Percentiles rank a stretch among this genome's conserved stretches.
Evolutionary conservation across 53 echinoderm and acorn worm genomes (phyloP).

Genomic region (Arbacia lixula): DNA sequence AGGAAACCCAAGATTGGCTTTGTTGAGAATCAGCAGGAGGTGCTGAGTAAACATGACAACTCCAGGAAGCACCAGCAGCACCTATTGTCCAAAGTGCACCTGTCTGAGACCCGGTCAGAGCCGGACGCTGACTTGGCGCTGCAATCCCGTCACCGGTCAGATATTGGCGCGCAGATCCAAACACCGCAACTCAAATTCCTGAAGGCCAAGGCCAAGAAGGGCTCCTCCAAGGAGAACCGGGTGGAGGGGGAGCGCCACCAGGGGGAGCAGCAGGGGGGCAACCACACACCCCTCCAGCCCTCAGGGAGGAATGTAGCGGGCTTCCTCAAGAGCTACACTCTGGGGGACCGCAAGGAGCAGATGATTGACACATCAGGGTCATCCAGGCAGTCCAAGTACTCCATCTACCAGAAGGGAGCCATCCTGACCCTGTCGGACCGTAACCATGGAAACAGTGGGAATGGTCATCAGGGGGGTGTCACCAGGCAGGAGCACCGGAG

Average conservation of each 20-base stretch:
- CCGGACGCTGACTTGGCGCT: conserved; percentile 31
- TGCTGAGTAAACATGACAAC: neutral
- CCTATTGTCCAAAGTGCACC: conserved; percentile 20
- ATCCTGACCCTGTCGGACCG: conserved; percentile 1
- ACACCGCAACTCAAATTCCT: conserved; percentile 44
- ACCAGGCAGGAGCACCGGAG: conserved; percentile 15
- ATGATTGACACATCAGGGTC: conserved; percentile 51
- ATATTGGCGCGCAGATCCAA: neutral
- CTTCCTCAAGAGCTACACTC: conserved; percentile 51
- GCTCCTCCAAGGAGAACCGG: conserved; percentile 29
- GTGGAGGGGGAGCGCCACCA: neutral
- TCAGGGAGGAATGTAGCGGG: conserved; percentile 41
- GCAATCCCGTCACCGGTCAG: neutral
- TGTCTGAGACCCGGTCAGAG: conserved; percentile 42
- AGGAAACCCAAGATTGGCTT: conserved; percentile 32
- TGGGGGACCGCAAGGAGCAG: conserved; percentile 51
- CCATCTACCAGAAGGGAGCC: conserved; percentile 20
- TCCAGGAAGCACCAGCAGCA: conserved; percentile 2
- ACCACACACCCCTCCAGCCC: conserved; percentile 24
- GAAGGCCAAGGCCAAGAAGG: conserved; percentile 35
- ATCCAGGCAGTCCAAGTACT: conserved; percentile 42
- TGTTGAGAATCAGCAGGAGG: conserved; percentile 2
- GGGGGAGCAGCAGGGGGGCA: neutral
- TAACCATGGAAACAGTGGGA: neutral
- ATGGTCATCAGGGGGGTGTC: neutral